These are phyloP conservation scores for Cyclura pinguis DNA, from an alignment of 2,797 vertebrate species.

Conservation along the genomic window DNA sequence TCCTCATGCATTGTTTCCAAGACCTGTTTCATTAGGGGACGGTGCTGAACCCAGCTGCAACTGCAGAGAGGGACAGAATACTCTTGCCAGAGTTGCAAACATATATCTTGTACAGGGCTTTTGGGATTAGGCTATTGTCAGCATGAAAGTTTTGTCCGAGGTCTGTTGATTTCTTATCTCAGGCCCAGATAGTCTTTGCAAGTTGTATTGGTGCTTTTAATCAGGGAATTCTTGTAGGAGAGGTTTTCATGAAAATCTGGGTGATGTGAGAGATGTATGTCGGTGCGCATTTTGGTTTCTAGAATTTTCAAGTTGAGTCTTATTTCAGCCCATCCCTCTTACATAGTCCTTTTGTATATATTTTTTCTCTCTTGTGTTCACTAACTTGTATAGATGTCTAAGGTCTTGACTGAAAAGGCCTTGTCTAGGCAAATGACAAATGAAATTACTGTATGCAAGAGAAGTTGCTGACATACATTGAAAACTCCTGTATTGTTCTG, in stretches of 20 bases:
- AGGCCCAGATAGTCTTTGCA: background rate
- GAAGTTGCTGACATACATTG: background rate
- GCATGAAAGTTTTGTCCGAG: background rate
- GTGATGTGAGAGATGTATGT: background rate
- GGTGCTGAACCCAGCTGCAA: background rate
- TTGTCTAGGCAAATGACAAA: conserved; percentile 4
- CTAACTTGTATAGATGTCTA: conserved; percentile 17
- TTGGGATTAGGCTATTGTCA: background rate
- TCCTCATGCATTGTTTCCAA: too few species aligned
- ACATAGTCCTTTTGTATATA: background rate
- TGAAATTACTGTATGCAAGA: conserved; percentile 1
- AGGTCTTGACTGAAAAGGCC: conserved; percentile 17
- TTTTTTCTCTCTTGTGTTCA: conserved; percentile 4
- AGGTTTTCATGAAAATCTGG: background rate
- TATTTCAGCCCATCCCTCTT: too few species aligned
- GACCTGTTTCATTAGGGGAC: too few species aligned
- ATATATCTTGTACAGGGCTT: background rate
- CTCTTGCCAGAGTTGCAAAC: background rate
- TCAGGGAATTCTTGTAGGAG: background rate
- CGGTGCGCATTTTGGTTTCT: background rate
- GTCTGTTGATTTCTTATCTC: too few species aligned
- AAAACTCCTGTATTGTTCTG: background rate
- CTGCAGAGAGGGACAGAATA: background rate
- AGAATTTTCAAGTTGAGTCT: background rate
- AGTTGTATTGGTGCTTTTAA: background rate